Percentiles rank a stretch among this genome's conserved stretches.
phyloP scores from a whole-genome alignment of 2,797 vertebrate species.

The Clarias pachynema region DNA sequence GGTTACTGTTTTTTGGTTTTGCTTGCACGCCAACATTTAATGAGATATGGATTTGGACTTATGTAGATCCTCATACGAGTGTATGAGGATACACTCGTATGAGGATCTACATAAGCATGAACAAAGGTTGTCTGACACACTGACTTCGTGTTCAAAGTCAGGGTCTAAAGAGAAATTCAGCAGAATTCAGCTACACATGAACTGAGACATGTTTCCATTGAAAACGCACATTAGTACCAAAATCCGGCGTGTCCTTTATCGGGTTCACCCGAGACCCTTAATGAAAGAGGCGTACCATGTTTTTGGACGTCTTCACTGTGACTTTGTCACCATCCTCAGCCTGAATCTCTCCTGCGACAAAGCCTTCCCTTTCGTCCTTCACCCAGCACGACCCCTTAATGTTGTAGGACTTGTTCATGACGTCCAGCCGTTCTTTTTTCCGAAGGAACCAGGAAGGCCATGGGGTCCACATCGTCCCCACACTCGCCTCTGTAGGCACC shows the following conservation, averaged over 20 bases:
- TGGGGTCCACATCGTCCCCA: conserved; percentile 69
- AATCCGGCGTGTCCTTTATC: neutral
- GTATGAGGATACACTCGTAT: too few relatives aligned
- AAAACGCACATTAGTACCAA: neutral
- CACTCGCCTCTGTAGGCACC: conserved; percentile 68
- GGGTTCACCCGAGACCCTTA: neutral
- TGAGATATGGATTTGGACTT: conserved; percentile 27
- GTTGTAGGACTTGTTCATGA: conserved; percentile 67
- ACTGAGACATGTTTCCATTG: conserved; percentile 19
- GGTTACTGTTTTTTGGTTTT: neutral
- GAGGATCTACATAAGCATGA: too few relatives aligned
- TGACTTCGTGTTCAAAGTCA: conserved; percentile 61
- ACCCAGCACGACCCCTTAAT: conserved; percentile 76
- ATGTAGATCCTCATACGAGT: conserved; percentile 70
- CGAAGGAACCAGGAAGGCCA: conserved; percentile 65
- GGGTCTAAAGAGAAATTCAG: neutral
- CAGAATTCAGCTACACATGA: neutral
- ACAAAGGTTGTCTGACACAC: conserved; percentile 66
- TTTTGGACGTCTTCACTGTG: conserved; percentile 67
- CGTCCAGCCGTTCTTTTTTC: conserved; percentile 71
- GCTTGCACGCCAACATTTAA: neutral
- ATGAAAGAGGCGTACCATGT: conserved; percentile 60
- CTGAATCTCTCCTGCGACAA: conserved; percentile 69
- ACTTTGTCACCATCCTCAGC: conserved; percentile 67
- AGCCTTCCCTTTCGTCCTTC: conserved; percentile 70